Conservation (phyloP, 2,888 invertebrate genomes). For the Tribolium freemani region DNA sequence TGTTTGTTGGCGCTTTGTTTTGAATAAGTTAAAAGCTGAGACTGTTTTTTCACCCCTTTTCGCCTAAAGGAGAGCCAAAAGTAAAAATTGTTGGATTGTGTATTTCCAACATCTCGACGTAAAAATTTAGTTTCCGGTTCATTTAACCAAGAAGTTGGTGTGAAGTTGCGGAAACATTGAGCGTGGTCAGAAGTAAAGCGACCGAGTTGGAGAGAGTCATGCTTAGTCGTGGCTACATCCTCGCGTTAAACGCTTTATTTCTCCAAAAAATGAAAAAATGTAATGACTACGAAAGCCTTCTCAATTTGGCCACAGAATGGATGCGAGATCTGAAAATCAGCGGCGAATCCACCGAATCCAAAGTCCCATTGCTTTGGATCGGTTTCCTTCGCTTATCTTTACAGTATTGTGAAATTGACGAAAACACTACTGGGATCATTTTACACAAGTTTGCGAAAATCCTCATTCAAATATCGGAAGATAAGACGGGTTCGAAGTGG, state of each 20-base stretch:
- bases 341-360: conserved; percentile 75
- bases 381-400: conserved; percentile 74
- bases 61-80: no score
- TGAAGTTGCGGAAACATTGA: conserved; percentile 66
- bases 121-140: conserved; percentile 50
- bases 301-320: conserved; percentile 63
- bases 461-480: conserved; percentile 66
- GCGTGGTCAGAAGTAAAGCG: conserved; percentile 68
- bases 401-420: conserved; percentile 70
- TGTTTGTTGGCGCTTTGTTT: no score
- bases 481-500: conserved; percentile 62
- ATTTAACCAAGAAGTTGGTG: conserved; percentile 69
- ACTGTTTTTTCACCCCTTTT: no score
- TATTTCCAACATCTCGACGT: neutral
- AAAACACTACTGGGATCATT: conserved; percentile 58
- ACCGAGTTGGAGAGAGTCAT: conserved; percentile 69
- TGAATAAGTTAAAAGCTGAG: no score
- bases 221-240: conserved; percentile 69
- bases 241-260: conserved; percentile 72
- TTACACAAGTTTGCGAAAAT: conserved; percentile 63
- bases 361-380: conserved; percentile 79
- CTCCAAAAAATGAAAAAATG: conserved; percentile 67
- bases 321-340: conserved; percentile 68
- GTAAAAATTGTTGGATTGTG: no score
- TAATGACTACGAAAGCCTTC: conserved; percentile 57